Evolutionary conservation across 1,140 invertebrate species (phyloP).

Genomic region (Drosophila lacertosa): DNA sequence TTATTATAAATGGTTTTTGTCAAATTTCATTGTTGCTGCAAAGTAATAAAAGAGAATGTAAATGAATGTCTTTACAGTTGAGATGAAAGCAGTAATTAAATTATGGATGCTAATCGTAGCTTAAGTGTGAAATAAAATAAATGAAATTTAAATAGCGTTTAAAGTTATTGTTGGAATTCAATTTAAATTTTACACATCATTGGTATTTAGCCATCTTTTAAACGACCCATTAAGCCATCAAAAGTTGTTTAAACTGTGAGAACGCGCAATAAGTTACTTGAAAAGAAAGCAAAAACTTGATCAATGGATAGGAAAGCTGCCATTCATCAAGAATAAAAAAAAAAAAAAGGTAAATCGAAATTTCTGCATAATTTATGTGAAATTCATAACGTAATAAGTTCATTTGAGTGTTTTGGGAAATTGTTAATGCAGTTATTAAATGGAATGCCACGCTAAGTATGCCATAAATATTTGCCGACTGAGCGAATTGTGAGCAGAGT

Average conservation of each 20-base stretch:
- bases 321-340: not conserved
- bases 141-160: too few relatives aligned
- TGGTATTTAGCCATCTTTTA: not conserved
- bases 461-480: slow-evolving; percentile 40
- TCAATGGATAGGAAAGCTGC: not conserved
- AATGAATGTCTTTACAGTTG: too few relatives aligned
- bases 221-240: not conserved
- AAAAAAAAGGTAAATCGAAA: not conserved
- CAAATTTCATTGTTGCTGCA: not conserved
- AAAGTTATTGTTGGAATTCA: too few relatives aligned
- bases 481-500: slow-evolving; percentile 40
- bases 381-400: not conserved
- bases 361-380: not conserved
- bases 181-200: too few relatives aligned
- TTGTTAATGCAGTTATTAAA: slow-evolving; percentile 12
- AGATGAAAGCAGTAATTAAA: too few relatives aligned
- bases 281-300: not conserved
- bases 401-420: not conserved
- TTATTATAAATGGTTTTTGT: not conserved
- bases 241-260: not conserved
- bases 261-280: not conserved
- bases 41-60: not conserved
- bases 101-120: too few relatives aligned
- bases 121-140: too few relatives aligned
- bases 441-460: slow-evolving; percentile 47